phyloP scores from a whole-genome alignment of 2,888 invertebrate genomes.

The Xanthia icteritia region DNA sequence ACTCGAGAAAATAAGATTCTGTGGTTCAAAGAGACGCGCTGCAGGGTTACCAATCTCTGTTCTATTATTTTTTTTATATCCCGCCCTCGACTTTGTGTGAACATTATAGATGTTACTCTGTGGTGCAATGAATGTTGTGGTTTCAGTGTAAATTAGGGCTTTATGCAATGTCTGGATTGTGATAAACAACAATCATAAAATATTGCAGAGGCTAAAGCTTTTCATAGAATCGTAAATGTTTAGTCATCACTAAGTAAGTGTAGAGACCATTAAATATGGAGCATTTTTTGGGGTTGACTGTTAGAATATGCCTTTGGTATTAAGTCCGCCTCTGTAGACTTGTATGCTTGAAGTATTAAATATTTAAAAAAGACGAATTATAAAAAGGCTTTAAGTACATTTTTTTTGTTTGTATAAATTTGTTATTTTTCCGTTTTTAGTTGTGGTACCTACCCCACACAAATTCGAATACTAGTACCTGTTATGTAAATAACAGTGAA shows the following conservation, averaged over 20 bases:
- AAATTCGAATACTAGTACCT: no score
- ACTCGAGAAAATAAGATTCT: constrained; percentile 30
- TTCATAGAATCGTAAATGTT: not conserved
- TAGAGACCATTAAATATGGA: not conserved
- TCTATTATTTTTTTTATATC: constrained; percentile 21
- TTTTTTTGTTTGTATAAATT: no score
- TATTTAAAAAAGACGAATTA: no score
- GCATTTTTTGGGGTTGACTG: not conserved
- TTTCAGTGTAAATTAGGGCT: constrained; percentile 1
- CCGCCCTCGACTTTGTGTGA: not conserved
- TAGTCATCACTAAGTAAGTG: not conserved
- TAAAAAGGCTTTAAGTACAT: no score
- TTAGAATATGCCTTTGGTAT: no score
- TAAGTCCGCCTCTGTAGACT: not conserved
- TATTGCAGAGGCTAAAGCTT: no score
- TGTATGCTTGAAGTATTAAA: not conserved
- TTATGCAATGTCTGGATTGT: not conserved
- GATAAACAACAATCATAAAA: no score
- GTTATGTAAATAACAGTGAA: no score
- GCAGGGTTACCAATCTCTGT: constrained; percentile 13
- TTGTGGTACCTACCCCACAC: no score
- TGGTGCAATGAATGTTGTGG: constrained; percentile 16
- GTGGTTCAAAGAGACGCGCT: constrained; percentile 26
- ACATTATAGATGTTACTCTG: not conserved
- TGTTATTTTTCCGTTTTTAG: no score